phyloP scores from a whole-genome alignment of 2,797 vertebrate species.

The Neoniphon sammara region DNA sequence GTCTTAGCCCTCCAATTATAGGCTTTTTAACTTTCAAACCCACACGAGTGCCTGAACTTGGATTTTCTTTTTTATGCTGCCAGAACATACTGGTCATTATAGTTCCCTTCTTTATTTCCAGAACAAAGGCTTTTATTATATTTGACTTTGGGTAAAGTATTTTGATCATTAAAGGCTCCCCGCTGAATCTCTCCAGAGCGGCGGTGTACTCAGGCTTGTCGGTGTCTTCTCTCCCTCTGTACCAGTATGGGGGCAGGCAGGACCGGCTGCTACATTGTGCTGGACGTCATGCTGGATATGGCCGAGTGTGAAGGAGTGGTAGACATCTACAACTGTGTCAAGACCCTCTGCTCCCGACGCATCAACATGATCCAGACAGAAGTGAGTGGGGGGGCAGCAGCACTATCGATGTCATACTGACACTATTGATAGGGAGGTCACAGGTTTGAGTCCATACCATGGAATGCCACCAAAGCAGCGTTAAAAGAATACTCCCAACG shows the following conservation, averaged over 20 bases:
- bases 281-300: constrained; percentile 95
- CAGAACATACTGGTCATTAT: constrained; percentile 17
- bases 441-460: not conserved
- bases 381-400: constrained; percentile 71
- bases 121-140: constrained; percentile 34
- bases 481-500: too few species aligned
- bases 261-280: constrained; percentile 90
- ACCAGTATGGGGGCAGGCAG: constrained; percentile 89
- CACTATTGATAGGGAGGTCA: not conserved
- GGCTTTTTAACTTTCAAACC: constrained; percentile 32
- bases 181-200: constrained; percentile 9
- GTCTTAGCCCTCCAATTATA: constrained; percentile 17
- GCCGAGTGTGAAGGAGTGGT: constrained; percentile 90
- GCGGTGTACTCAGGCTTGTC: constrained; percentile 23
- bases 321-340: constrained; percentile 93
- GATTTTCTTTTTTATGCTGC: not conserved
- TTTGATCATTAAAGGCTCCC: constrained; percentile 25
- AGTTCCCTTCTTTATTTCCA: constrained; percentile 12
- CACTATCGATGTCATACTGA: not conserved
- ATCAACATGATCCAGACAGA: constrained; percentile 94
- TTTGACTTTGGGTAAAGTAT: constrained; percentile 25
- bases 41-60: not conserved
- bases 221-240: constrained; percentile 29
- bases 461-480: too few species aligned
- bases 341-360: constrained; percentile 88